phyloP scores from a whole-genome alignment of 2,113 vertebrate species.

The Bubalus kerabau region DNA sequence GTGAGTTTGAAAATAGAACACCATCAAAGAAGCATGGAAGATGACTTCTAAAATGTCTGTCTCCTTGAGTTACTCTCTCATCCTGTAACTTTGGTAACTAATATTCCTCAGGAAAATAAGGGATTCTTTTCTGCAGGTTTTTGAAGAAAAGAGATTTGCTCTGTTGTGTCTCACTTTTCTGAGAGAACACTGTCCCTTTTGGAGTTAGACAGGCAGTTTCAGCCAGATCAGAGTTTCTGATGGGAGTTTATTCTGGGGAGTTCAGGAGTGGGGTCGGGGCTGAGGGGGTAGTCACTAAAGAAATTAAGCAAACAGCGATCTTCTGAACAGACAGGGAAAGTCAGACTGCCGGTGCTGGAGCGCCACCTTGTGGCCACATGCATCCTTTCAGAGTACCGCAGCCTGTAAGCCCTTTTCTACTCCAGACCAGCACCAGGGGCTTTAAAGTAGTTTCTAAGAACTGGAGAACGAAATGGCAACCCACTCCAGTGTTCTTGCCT shows the following conservation, averaged over 20 bases:
- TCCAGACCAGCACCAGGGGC: no score
- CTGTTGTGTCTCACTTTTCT: not conserved
- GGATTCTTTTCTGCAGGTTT: not conserved
- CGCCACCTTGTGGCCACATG: constrained; percentile 48
- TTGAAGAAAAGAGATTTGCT: not conserved
- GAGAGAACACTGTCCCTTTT: not conserved
- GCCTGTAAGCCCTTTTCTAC: not conserved
- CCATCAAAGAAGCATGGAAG: not conserved
- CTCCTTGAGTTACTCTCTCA: not conserved
- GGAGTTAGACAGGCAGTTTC: not conserved
- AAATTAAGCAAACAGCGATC: not conserved
- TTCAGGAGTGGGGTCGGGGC: not conserved
- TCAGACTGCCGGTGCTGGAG: not conserved
- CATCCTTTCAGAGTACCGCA: not conserved
- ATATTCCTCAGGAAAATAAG: not conserved
- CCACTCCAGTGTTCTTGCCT: no score
- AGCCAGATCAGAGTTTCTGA: not conserved
- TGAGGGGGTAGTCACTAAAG: not conserved
- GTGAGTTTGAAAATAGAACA: not conserved
- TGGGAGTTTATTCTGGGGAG: not conserved
- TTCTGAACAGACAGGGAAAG: not conserved
- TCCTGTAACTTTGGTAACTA: not conserved
- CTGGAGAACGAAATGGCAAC: no score
- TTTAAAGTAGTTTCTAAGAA: not conserved
- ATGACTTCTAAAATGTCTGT: not conserved